Percentiles rank a stretch among this genome's conserved stretches.
phyloP scores from a whole-genome alignment of 2,797 vertebrate species.

The Lagodon rhomboides region DNA sequence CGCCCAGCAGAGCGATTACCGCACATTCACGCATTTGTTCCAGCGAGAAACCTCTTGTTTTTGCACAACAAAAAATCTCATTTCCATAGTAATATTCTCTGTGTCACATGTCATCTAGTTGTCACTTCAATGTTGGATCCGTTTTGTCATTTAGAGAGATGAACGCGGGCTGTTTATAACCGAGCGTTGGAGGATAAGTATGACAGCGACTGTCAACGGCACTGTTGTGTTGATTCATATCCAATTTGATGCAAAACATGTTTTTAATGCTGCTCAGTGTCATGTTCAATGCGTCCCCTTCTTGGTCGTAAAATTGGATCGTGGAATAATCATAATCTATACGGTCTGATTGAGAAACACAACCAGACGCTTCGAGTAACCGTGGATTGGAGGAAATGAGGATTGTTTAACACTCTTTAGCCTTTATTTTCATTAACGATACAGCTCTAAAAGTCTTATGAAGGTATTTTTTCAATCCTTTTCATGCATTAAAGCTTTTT shows the following conservation, averaged over 20 bases:
- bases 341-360: constrained; percentile 23
- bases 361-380: constrained; percentile 13
- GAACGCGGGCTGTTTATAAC: constrained; percentile 47
- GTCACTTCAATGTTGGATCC: constrained; percentile 57
- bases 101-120: constrained; percentile 55
- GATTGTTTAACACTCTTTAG: background rate
- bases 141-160: constrained; percentile 52
- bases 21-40: background rate
- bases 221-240: constrained; percentile 49
- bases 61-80: constrained; percentile 44
- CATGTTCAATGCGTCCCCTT: constrained; percentile 49
- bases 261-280: constrained; percentile 44
- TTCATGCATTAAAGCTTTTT: background rate
- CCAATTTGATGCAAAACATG: constrained; percentile 56
- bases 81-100: constrained; percentile 54
- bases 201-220: constrained; percentile 58
- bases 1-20: background rate
- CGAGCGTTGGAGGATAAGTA: constrained; percentile 39
- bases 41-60: constrained; percentile 1
- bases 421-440: constrained; percentile 18
- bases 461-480: background rate
- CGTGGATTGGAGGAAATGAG: background rate
- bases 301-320: constrained; percentile 61
- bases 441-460: constrained; percentile 1
- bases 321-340: constrained; percentile 39